phyloP scores from a whole-genome alignment of 2,797 vertebrate genomes.

The Siniperca obscura region DNA sequence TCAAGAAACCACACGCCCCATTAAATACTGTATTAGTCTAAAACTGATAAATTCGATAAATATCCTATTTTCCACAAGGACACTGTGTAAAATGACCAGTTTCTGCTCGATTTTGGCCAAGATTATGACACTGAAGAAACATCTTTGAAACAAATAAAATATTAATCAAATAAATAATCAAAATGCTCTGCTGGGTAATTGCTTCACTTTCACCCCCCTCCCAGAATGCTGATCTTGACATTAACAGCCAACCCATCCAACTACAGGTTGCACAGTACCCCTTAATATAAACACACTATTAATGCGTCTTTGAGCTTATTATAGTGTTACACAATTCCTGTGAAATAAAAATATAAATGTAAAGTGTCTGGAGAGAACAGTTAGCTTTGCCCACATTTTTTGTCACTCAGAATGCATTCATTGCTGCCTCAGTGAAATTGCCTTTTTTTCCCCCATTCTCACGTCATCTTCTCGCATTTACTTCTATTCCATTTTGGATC shows the following conservation, averaged over 20 bases:
- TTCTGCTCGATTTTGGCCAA: conserved; percentile 21
- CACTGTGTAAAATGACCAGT: background rate
- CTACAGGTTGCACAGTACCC: background rate
- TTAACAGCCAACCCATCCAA: conserved; percentile 19
- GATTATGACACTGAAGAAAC: conserved; percentile 8
- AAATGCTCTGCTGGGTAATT: conserved; percentile 34
- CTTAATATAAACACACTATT: conserved; percentile 13
- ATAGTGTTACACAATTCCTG: conserved; percentile 34
- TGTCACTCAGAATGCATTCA: conserved; percentile 50
- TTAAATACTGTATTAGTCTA: conserved; percentile 20
- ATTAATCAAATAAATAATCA: too few species aligned
- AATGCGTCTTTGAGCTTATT: conserved; percentile 32
- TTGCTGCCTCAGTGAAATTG: conserved; percentile 47
- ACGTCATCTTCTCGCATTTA: background rate
- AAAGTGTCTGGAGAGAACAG: conserved; percentile 42
- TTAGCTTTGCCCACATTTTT: conserved; percentile 56
- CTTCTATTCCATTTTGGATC: conserved; percentile 95
- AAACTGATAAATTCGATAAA: conserved; percentile 22
- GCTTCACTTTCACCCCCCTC: conserved; percentile 9
- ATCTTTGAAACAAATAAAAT: conserved; percentile 34
- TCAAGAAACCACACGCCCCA: background rate
- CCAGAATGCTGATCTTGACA: background rate
- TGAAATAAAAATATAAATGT: conserved; percentile 35
- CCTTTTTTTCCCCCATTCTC: conserved; percentile 31
- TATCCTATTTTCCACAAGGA: background rate